phyloP scores from a whole-genome alignment of 2,797 vertebrate species.

The Cryptoprocta ferox region DNA sequence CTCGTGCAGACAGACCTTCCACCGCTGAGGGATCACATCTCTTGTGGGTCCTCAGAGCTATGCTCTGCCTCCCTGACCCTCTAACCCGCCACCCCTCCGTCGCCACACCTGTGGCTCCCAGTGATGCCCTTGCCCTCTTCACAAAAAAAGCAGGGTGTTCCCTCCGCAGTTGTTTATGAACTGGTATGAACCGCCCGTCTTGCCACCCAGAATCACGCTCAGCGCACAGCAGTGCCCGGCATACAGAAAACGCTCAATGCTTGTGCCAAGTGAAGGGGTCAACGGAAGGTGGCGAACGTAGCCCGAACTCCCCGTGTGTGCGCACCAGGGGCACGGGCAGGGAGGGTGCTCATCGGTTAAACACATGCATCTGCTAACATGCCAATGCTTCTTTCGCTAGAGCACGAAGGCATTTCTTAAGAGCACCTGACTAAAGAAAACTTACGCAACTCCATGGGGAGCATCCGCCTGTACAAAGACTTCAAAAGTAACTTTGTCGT shows the following conservation, averaged over 20 bases:
- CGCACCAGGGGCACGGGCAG: too few relatives aligned
- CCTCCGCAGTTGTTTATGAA: not conserved
- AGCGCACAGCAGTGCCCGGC: not conserved
- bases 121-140: not conserved
- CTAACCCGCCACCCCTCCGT: too few relatives aligned
- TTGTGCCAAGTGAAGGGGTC: not conserved
- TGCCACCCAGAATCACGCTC: rapidly evolving
- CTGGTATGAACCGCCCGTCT: not conserved
- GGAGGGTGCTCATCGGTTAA: not conserved
- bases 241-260: not conserved
- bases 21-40: not conserved
- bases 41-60: not conserved
- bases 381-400: not conserved
- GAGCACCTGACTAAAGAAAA: constrained; percentile 68
- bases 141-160: not conserved
- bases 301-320: not conserved
- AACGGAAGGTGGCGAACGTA: not conserved
- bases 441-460: constrained; percentile 99
- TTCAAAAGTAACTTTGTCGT: constrained; percentile 99
- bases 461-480: constrained; percentile 99
- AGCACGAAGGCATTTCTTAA: not conserved
- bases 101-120: not conserved
- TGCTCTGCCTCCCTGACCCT: too few relatives aligned
- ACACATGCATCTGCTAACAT: not conserved
- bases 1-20: not conserved